Conservation (phyloP, 2,888 invertebrate species). For the Congeria kusceri region DNA sequence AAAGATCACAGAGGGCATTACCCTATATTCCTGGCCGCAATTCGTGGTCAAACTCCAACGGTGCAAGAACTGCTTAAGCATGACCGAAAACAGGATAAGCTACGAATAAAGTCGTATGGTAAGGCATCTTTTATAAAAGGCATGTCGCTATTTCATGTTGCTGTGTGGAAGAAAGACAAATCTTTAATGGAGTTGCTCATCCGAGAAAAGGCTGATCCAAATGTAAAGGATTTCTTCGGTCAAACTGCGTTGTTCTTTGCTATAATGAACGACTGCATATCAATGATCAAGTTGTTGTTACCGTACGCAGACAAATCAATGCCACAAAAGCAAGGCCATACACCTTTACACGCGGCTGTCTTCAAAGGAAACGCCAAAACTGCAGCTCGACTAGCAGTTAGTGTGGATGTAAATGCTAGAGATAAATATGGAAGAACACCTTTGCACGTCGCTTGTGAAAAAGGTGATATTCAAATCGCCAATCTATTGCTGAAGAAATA, state of each 20-base stretch:
- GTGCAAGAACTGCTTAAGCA: slow-evolving; percentile 7
- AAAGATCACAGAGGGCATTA: slow-evolving; percentile 34
- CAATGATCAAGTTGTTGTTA: neutral
- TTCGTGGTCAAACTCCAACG: slow-evolving; percentile 15
- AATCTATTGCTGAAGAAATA: neutral
- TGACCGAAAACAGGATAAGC: neutral
- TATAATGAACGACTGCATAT: neutral
- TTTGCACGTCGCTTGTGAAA: slow-evolving; percentile 30
- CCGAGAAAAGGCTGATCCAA: slow-evolving; percentile 18
- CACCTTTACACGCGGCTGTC: slow-evolving; percentile 36
- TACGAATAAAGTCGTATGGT: slow-evolving; percentile 9
- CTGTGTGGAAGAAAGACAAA: slow-evolving; percentile 20
- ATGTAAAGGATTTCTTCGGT: slow-evolving; percentile 34
- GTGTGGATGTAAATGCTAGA: slow-evolving; percentile 28
- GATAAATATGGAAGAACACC: slow-evolving; percentile 42
- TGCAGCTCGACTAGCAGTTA: neutral
- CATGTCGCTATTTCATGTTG: slow-evolving; percentile 30
- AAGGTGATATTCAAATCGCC: slow-evolving; percentile 5
- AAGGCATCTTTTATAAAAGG: slow-evolving; percentile 17
- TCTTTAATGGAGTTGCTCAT: slow-evolving; percentile 13
- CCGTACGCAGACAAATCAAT: slow-evolving; percentile 11
- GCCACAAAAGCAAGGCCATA: slow-evolving; percentile 38
- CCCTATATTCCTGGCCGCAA: slow-evolving; percentile 27
- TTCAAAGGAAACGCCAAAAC: neutral
- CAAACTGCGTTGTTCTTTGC: slow-evolving; percentile 36